phyloP scores from a whole-genome alignment of 2,113 vertebrate genomes.

The Pycnonotus jocosus region DNA sequence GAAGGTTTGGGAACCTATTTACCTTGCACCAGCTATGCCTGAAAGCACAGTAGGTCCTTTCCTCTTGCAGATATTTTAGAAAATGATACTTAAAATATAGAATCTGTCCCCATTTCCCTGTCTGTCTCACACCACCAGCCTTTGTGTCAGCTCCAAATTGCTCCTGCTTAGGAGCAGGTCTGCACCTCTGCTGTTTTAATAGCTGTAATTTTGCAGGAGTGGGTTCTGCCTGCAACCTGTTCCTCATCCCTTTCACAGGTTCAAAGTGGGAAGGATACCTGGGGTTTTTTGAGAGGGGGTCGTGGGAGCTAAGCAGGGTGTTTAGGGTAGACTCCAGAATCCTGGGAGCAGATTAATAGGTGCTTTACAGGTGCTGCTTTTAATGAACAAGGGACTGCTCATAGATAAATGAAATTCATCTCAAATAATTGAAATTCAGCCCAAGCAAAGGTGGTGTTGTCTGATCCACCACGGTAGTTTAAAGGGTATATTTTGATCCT shows the following conservation, averaged over 20 bases:
- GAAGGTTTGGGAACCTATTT: neutral
- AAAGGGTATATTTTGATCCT: neutral
- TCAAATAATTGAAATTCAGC: neutral
- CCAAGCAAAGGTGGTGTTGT: neutral
- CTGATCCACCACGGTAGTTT: neutral
- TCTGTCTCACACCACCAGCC: neutral
- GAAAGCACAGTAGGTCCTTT: constrained; percentile 12
- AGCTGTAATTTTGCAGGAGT: neutral
- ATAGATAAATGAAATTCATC: neutral
- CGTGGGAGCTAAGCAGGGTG: neutral
- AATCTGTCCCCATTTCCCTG: neutral
- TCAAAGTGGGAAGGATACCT: neutral
- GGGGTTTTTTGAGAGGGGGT: neutral
- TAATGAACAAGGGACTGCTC: neutral
- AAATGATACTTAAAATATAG: neutral
- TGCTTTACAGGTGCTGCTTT: neutral
- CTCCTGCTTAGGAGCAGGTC: neutral
- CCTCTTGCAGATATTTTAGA: neutral
- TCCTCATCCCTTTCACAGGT: neutral
- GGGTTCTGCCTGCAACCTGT: neutral
- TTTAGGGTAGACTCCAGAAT: neutral
- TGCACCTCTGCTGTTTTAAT: neutral
- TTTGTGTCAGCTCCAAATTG: neutral
- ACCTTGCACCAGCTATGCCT: neutral
- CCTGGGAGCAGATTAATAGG: neutral